Conservation (phyloP, 2,113 vertebrate species). For the Orycteropus afer region DNA sequence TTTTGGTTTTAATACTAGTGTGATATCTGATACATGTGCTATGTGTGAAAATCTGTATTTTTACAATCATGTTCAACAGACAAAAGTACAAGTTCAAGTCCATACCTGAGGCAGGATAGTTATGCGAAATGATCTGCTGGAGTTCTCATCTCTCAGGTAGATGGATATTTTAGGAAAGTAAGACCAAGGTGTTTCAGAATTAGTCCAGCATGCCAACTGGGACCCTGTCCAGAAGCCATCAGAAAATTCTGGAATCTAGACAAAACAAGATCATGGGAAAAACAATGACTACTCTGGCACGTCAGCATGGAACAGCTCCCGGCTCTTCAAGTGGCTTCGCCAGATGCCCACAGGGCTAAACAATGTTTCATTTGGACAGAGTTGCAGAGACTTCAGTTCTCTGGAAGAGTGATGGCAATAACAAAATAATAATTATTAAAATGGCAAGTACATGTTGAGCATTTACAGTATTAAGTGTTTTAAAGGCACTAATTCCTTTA, state of each 20-base stretch:
- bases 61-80: fast-evolving
- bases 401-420: not conserved
- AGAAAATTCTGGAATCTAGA: slow-evolving; percentile 94
- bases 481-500: fast-evolving
- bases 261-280: not conserved
- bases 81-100: not conserved
- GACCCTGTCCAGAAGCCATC: slow-evolving; percentile 95
- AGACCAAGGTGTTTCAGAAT: slow-evolving; percentile 92
- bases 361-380: not conserved
- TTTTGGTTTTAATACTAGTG: fast-evolving
- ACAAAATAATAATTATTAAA: too few relatives aligned
- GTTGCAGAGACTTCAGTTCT: not conserved
- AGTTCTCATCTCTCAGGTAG: slow-evolving; percentile 94
- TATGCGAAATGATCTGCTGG: slow-evolving; percentile 94
- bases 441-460: fast-evolving
- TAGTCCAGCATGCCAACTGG: slow-evolving; percentile 96
- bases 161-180: slow-evolving; percentile 97
- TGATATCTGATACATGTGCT: fast-evolving
- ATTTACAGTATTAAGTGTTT: fast-evolving
- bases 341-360: not conserved
- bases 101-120: slow-evolving; percentile 95
- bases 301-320: not conserved
- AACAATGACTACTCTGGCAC: not conserved
- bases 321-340: not conserved
- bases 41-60: fast-evolving